These are phyloP conservation scores for Cosmia trapezina DNA, from an alignment of 2,888 invertebrate genomes.

Conservation along the genomic window DNA sequence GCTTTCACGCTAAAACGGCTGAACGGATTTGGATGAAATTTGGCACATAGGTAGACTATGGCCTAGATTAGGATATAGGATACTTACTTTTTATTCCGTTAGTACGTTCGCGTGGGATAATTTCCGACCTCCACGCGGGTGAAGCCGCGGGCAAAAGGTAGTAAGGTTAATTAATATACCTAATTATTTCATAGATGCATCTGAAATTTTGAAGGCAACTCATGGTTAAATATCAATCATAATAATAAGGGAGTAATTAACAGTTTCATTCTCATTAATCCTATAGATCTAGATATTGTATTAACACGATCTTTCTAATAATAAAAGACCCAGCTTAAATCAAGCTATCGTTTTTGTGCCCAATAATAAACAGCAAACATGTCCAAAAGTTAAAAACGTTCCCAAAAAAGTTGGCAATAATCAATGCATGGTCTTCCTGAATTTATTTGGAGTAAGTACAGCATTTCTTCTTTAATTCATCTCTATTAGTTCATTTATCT, in stretches of 20 bases:
- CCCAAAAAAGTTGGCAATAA: neutral
- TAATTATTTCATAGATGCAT: no score
- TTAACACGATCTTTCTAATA: neutral
- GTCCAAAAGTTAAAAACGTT: neutral
- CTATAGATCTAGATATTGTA: neutral
- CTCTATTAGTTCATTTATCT: neutral
- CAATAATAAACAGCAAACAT: neutral
- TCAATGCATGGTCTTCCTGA: neutral
- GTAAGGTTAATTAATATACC: no score
- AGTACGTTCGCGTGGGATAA: no score
- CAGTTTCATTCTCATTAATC: neutral
- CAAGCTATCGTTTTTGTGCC: neutral
- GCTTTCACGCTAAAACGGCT: no score
- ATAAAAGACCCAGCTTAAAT: neutral
- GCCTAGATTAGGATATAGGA: no score
- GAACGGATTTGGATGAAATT: no score
- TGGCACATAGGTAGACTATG: no score
- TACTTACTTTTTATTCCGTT: no score
- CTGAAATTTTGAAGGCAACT: neutral
- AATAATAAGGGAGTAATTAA: neutral
- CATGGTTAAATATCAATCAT: neutral
- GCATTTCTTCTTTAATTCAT: neutral
- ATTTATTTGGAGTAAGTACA: neutral
- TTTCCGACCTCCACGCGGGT: no score
- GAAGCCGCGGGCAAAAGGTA: no score